Conservation (phyloP, 2,888 invertebrate genomes). For the Belgica antarctica region DNA sequence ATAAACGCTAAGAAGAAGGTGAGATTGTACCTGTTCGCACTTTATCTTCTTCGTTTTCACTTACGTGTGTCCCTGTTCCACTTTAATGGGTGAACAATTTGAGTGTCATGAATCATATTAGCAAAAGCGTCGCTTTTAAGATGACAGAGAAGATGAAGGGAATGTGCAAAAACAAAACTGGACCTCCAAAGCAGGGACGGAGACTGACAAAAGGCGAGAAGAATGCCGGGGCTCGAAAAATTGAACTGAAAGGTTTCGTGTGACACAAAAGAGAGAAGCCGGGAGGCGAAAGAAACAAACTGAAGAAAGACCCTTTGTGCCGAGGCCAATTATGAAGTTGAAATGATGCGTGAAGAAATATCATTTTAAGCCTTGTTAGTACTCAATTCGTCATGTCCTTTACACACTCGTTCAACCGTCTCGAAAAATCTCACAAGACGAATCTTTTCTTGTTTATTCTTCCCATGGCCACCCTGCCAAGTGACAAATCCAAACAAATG, state of each 20-base stretch:
- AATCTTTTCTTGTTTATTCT: neutral
- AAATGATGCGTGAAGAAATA: conserved; percentile 42
- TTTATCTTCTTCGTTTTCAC: neutral
- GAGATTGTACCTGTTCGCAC: conserved; percentile 39
- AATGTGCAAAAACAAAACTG: conserved; percentile 14
- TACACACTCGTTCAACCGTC: conserved; percentile 9
- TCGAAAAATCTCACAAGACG: conserved; percentile 35
- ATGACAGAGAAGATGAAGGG: no score
- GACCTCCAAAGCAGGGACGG: conserved; percentile 36
- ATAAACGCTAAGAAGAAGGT: conserved; percentile 7
- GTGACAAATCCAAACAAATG: conserved; percentile 35
- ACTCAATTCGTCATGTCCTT: conserved; percentile 42
- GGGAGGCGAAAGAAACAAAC: neutral
- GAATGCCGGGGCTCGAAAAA: conserved; percentile 12
- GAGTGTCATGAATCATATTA: conserved; percentile 5
- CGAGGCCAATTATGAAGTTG: conserved; percentile 32
- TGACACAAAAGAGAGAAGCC: conserved; percentile 25
- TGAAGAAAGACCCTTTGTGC: neutral
- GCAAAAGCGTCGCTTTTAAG: neutral
- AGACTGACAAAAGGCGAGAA: neutral
- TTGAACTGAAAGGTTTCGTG: conserved; percentile 18
- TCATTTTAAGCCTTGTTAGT: conserved; percentile 43
- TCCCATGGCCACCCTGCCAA: conserved; percentile 37
- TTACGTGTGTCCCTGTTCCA: neutral
- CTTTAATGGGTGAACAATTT: conserved; percentile 16